Percentiles rank a stretch among this genome's conserved stretches.
Evolutionary conservation across 2,113 vertebrate genomes (phyloP).

Genomic region (Cathartes aura): DNA sequence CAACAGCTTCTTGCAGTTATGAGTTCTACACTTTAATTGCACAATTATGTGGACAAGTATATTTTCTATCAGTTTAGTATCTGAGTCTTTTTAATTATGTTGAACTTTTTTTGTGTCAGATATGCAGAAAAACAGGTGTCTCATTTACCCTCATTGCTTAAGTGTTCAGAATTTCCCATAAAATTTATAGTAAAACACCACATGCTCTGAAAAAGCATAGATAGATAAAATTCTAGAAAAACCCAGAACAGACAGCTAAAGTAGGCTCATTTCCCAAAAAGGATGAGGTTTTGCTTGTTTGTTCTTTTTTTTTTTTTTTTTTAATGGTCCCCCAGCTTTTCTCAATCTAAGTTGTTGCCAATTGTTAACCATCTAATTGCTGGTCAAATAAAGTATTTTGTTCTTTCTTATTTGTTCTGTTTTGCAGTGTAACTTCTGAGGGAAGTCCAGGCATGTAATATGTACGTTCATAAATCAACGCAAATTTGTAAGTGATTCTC

Average conservation of each 20-base stretch:
- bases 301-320: not conserved
- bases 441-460: not conserved
- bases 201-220: not conserved
- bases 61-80: not conserved
- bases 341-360: not conserved
- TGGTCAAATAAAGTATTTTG: not conserved
- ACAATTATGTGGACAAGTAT: not conserved
- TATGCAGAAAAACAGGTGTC: not conserved
- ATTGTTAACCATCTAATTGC: not conserved
- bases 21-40: not conserved
- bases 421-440: not conserved
- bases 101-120: not conserved
- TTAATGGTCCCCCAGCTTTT: fast-evolving
- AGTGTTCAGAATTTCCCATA: not conserved
- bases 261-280: not conserved
- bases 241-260: not conserved
- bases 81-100: not conserved
- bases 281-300: not conserved
- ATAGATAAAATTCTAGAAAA: not conserved
- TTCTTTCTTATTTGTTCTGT: not conserved
- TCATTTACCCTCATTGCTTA: not conserved
- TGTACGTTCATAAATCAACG: not conserved
- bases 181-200: not conserved
- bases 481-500: not conserved
- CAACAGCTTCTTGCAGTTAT: not conserved